Conservation (phyloP, 2,888 invertebrate species). For the Thymelicus sylvestris region DNA sequence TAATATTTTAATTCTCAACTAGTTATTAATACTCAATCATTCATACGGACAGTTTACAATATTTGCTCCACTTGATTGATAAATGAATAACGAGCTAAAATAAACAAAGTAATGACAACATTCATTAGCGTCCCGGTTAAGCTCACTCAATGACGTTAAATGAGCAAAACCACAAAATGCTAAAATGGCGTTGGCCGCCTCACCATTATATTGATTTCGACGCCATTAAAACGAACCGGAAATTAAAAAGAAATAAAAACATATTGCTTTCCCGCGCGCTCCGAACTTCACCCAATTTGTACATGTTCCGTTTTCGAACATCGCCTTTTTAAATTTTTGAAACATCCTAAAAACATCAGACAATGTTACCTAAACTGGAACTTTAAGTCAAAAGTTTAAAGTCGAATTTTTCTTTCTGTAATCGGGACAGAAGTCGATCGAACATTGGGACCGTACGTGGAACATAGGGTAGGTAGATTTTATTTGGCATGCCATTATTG, state of each 20-base stretch:
- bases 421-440: slow-evolving; percentile 50
- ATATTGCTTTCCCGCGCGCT: slow-evolving; percentile 82
- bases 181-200: slow-evolving; percentile 75
- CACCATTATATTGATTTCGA: slow-evolving; percentile 83
- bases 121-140: slow-evolving; percentile 63
- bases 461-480: slow-evolving; percentile 79
- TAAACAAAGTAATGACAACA: slow-evolving; percentile 59
- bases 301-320: slow-evolving; percentile 76
- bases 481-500: slow-evolving; percentile 83
- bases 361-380: slow-evolving; percentile 32
- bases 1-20: slow-evolving; percentile 14
- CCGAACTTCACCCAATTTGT: slow-evolving; percentile 82
- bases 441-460: slow-evolving; percentile 54
- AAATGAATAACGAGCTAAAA: slow-evolving; percentile 47
- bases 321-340: slow-evolving; percentile 55
- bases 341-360: slow-evolving; percentile 51
- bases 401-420: slow-evolving; percentile 32
- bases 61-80: slow-evolving; percentile 42
- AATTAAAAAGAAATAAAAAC: slow-evolving; percentile 84
- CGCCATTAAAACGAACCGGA: slow-evolving; percentile 83
- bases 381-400: slow-evolving; percentile 39
- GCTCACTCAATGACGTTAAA: slow-evolving; percentile 69
- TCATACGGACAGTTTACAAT: slow-evolving; percentile 17
- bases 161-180: slow-evolving; percentile 82
- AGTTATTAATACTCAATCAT: slow-evolving; percentile 36